Conservation (phyloP, 1,140 invertebrate species). For the Drosophila sproati region DNA sequence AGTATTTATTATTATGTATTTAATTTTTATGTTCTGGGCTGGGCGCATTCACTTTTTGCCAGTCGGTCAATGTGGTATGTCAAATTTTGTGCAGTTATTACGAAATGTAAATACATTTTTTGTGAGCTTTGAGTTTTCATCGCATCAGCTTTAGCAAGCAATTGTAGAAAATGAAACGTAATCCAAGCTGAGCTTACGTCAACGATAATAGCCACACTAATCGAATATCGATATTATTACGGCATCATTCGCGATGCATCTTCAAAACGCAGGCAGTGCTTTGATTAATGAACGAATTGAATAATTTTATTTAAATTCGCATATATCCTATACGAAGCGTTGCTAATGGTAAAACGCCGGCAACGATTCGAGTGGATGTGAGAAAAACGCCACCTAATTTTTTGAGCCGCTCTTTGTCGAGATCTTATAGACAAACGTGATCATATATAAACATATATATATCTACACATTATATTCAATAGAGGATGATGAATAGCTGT, state of each 20-base stretch:
- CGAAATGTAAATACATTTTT: no score
- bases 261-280: constrained; percentile 35
- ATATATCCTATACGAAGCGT: constrained; percentile 77
- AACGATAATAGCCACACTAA: constrained; percentile 1
- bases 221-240: constrained; percentile 47
- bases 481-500: constrained; percentile 68
- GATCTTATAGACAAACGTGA: constrained; percentile 1
- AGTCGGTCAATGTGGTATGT: constrained; percentile 32
- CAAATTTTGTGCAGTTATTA: constrained; percentile 8
- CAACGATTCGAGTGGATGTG: constrained; percentile 60
- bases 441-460: no score
- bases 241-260: constrained; percentile 52
- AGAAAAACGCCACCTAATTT: constrained; percentile 78
- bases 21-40: constrained; percentile 25
- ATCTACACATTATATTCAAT: constrained; percentile 21
- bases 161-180: not conserved
- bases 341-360: constrained; percentile 71
- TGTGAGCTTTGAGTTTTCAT: no score
- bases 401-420: constrained; percentile 5
- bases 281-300: constrained; percentile 76
- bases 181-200: not conserved
- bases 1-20: constrained; percentile 10
- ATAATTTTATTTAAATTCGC: constrained; percentile 83
- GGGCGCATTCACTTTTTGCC: constrained; percentile 32
- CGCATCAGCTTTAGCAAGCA: no score